Evolutionary conservation across 2,888 invertebrate genomes (phyloP).

Genomic region (Nysson spinosus): DNA sequence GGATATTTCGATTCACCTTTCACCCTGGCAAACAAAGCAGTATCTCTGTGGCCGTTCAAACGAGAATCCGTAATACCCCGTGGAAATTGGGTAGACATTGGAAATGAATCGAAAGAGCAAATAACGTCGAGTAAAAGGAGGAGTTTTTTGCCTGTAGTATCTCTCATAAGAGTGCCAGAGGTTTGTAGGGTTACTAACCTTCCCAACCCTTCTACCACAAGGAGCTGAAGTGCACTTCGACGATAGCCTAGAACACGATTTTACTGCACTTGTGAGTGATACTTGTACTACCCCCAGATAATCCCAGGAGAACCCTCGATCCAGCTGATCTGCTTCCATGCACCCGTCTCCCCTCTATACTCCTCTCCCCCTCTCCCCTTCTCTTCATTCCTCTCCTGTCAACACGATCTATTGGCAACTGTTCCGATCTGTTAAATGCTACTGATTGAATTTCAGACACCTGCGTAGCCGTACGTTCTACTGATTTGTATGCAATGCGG

Average conservation of each 20-base stretch:
- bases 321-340: conserved; percentile 33
- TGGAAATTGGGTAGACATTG: conserved; percentile 70
- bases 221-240: conserved; percentile 49
- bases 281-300: conserved; percentile 33
- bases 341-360: background rate
- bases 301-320: conserved; percentile 48
- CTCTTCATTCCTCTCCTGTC: background rate
- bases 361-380: background rate
- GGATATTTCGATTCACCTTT: conserved; percentile 61
- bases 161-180: no score
- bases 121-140: conserved; percentile 51
- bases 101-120: conserved; percentile 70
- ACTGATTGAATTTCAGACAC: conserved; percentile 20
- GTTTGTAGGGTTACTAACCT: no score
- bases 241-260: conserved; percentile 52
- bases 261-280: conserved; percentile 48
- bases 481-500: background rate
- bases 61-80: conserved; percentile 60
- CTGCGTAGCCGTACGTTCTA: background rate
- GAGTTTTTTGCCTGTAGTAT: no score
- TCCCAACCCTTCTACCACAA: conserved; percentile 39
- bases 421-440: conserved; percentile 26
- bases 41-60: conserved; percentile 44
- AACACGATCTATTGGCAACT: background rate
- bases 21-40: conserved; percentile 56